A percentile compares a stretch with the other conserved stretches of the same genome.
These are phyloP conservation scores for Gibbula magus DNA, from an alignment of 2,888 invertebrate genomes.

Conservation along the genomic window DNA sequence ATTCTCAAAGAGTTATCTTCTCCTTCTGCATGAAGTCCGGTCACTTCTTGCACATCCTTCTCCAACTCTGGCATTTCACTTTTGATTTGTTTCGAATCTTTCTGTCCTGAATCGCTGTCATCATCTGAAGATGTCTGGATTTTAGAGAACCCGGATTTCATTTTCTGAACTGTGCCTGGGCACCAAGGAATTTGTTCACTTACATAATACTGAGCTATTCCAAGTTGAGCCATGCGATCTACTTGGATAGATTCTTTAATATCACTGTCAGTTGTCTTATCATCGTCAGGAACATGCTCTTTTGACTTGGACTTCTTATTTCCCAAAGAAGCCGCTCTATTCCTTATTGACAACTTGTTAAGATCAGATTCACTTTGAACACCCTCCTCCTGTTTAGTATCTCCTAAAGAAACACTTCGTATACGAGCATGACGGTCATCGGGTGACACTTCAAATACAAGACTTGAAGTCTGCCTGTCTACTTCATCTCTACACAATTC, in stretches of 20 bases:
- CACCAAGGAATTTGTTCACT: slow-evolving; percentile 82
- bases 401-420: neutral
- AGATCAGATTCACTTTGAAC: neutral
- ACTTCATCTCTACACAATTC: neutral
- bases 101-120: neutral
- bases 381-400: neutral
- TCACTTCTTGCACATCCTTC: neutral
- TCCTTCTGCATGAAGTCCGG: neutral
- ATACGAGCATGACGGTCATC: neutral
- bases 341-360: neutral
- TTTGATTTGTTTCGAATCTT: slow-evolving; percentile 12
- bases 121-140: neutral
- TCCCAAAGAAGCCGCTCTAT: neutral
- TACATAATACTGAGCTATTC: slow-evolving; percentile 74
- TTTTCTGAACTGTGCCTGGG: slow-evolving; percentile 82
- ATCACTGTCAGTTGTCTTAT: neutral
- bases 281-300: neutral
- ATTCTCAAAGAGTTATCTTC: slow-evolving; percentile 13
- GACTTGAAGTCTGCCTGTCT: neutral
- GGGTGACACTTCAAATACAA: neutral
- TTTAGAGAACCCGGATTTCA: slow-evolving; percentile 76
- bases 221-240: slow-evolving; percentile 36
- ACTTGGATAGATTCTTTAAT: neutral
- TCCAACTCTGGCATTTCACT: neutral
- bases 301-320: neutral